Evolutionary conservation across 2,113 vertebrate genomes (phyloP), one percentile per base, ranked within the genome.

Genomic region (Ploceus nigricollis): DNA sequence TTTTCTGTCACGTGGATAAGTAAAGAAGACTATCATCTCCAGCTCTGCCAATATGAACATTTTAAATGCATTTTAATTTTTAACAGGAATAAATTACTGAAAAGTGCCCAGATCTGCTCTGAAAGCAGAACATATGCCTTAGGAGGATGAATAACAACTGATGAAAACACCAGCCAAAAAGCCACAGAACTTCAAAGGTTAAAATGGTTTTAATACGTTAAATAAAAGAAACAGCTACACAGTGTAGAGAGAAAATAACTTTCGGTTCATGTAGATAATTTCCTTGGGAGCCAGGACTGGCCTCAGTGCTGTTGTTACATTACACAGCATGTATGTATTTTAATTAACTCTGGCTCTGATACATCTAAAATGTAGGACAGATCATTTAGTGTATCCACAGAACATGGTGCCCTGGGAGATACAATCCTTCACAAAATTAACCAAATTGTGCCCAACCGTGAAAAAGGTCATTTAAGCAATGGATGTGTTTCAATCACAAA

Each of bases 161-260:
- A 90, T 75, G 82, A 84, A 95, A 95, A 77, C 40, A 72, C 25
- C 44, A 85, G 57, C 53, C 69, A 91, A 84, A 92, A 90, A 61
- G 56, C 80, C 27, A 4, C 61, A 93, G 60, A 94, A 96, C 91
- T 96, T 93, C 80, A 96, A 96, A 95, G 77, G 57, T 75, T 73
- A 58, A 84, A 89, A 82, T 37, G 9, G 6, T 44, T 94, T 94
- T 73, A 84, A 48, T 73, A 76, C 63, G 6, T 80, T 82, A 85
- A 82, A 75, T 95, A 81, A 82, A 90, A 93, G 61, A 89, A 95
- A 60, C 15, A 72, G 51, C 53, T 82, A 78, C 57, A 30, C 15
- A 66, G 53, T 3, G 9, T 50, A 57, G 69, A 78, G 39, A 24
- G 58, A 89, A 94, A 95, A 88, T 90, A 71, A 68, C 51, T 94